Evolutionary conservation across 2,113 vertebrate genomes (phyloP).

Genomic region (Anguilla rostrata): DNA sequence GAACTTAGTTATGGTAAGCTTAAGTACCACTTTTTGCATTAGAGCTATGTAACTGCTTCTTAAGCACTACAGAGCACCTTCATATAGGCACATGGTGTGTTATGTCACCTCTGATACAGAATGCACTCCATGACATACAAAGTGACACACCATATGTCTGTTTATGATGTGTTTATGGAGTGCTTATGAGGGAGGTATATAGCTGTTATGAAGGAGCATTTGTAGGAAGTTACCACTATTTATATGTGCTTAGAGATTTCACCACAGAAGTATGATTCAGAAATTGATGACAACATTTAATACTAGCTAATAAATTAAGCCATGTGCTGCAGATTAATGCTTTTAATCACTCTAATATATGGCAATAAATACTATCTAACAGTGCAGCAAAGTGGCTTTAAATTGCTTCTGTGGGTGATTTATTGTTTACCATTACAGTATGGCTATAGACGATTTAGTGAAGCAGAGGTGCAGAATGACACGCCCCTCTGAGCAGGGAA

Average conservation of each 20-base stretch:
- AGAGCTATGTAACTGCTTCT: too few species aligned
- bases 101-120: too few species aligned
- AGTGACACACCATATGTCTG: too few species aligned
- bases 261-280: not conserved
- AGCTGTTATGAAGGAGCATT: too few species aligned
- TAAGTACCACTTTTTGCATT: too few species aligned
- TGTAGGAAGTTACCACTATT: too few species aligned
- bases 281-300: conserved; percentile 10
- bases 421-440: conserved; percentile 16
- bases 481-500: not conserved
- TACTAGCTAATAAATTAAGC: conserved; percentile 7
- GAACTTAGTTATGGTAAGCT: too few species aligned
- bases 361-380: conserved; percentile 12
- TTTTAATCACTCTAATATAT: conserved; percentile 29
- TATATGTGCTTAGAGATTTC: not conserved
- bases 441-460: not conserved
- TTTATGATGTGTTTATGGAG: too few species aligned
- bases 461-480: conserved; percentile 7
- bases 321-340: conserved; percentile 21
- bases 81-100: too few species aligned
- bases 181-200: too few species aligned
- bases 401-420: conserved; percentile 15
- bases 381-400: conserved; percentile 15
- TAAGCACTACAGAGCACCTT: too few species aligned
- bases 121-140: too few species aligned